Conservation (phyloP, 2,113 vertebrate genomes). For the Megatriorchis doriae region DNA sequence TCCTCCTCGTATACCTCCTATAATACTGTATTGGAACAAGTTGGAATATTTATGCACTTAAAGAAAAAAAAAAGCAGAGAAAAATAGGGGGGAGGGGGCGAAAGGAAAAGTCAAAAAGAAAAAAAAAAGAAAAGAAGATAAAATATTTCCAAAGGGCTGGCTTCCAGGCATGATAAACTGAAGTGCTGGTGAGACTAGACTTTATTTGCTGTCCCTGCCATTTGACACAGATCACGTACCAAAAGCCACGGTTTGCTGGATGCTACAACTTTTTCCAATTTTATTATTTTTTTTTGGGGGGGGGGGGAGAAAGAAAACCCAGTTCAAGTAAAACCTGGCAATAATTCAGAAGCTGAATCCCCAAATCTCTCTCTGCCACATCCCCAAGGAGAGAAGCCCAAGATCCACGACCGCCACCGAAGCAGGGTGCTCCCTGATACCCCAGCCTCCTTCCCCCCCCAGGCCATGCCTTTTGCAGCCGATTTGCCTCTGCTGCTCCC, state of each 20-base stretch:
- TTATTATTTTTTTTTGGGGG: no score
- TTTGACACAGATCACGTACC: neutral
- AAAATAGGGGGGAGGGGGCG: rapidly evolving
- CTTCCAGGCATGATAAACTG: neutral
- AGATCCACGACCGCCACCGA: neutral
- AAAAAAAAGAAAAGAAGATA: neutral
- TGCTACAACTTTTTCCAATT: neutral
- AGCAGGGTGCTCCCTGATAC: neutral
- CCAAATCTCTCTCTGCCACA: neutral
- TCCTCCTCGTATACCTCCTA: neutral
- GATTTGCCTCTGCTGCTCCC: neutral
- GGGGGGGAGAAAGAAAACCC: neutral
- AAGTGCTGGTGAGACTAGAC: neutral
- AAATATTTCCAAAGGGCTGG: neutral
- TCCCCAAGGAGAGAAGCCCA: neutral
- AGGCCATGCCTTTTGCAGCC: neutral
- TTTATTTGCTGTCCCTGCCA: neutral
- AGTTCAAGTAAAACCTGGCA: neutral
- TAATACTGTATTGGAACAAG: neutral
- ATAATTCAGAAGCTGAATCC: neutral
- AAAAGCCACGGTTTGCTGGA: neutral
- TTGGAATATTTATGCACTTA: neutral
- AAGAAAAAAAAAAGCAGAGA: neutral
- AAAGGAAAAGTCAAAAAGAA: rapidly evolving
- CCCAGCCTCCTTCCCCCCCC: neutral